Evolutionary conservation across 2,888 invertebrate species (phyloP), one percentile per base, ranked within the genome.

Genomic region (Corbicula japonica): DNA sequence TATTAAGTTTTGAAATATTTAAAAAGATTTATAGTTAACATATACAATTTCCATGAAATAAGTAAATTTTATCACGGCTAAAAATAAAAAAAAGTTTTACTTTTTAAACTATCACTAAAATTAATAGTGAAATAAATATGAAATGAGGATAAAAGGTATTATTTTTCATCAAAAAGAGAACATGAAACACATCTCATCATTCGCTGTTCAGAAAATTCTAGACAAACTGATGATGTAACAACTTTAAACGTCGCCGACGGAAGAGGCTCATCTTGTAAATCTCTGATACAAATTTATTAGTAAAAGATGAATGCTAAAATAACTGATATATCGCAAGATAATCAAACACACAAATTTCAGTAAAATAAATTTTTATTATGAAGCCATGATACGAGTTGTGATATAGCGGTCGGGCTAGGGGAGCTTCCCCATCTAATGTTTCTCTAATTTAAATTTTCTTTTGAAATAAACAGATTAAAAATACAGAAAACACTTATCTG

Each of bases 381-480:
- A 52, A 21, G 52, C 35, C 28, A 34, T 54, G 62, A 72, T 62
- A 50, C 32, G 35, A 52, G n/a, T n/a, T n/a, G n/a, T n/a, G n/a
- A n/a, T n/a, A n/a, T n/a, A n/a, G n/a, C n/a, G n/a, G n/a, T n/a
- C n/a, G n/a, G n/a, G n/a, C n/a, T n/a, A n/a, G n/a, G n/a, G n/a
- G 26, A 54, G 50, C 41, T 41, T 30, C 54, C 44, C 44, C 26
- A 32, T 32, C 61, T 75, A 68, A 75, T 68, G 50, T 48, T 44
- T 48, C 32, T 50, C 68, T 66, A 65, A 76, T 71, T 76, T 74
- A 74, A 72, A 73, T 77, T 79, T n/a, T 69, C 69, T 69, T 83
- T 83, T 83, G 79, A 83, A 80, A 71, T 65, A 74, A 48, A 35
- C 50, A 71, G 76, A 76, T 76, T 83, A 77, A 80, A 76, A 80